Base-by-base conservation (phyloP, 2,797 vertebrate genomes). In the Pampus argenteus region DNA sequence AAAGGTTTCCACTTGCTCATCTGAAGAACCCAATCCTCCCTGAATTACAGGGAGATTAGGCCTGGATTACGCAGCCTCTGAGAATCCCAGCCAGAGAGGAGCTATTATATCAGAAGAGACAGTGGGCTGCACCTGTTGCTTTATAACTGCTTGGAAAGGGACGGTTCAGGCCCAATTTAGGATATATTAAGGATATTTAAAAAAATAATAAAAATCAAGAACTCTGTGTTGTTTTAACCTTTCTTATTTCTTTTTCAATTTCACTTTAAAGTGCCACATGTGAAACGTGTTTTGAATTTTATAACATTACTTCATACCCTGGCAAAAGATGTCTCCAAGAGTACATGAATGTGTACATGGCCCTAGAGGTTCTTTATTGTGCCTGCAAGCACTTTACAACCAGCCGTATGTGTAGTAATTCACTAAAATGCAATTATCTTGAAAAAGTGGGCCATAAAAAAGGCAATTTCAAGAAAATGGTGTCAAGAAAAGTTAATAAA, bases 11-110 rank as follows among this genome's bases (percentile, higher is more conserved):
- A 92, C 93, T 93, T 89, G 91, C 92, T 94, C 93, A 93, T 94
- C 93, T 92, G 88, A 94, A 93, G 92, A 95, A 94, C 91, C 86
- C 92, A 94, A 94, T 94, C 94, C 93, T 91, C 90, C 85, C 88
- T 87, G 93, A 95, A 94, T 95, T 95, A 94, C 89, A 94, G 81
- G 91, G 94, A 94, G 94, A 95, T 95, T 95, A 94, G 91, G 85
- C 83, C 85, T 60, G 94, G 94, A 94, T 95, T 94, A 95, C 38
- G 66, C 74, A 71, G 85, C 89, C 89, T 92, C 93, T 94, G 94
- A 95, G 93, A 95, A 94, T 93, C 92, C 76, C 79, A 85, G 89
- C 83, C 78, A 86, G 80, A 87, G 85, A 89, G 86, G 79, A 89
- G 91, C 89, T 92, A 91, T 93, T 90, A 90, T 88, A 91, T 93